Conservation (phyloP, 1,140 invertebrate species). For the Penaeus japonicus region DNA sequence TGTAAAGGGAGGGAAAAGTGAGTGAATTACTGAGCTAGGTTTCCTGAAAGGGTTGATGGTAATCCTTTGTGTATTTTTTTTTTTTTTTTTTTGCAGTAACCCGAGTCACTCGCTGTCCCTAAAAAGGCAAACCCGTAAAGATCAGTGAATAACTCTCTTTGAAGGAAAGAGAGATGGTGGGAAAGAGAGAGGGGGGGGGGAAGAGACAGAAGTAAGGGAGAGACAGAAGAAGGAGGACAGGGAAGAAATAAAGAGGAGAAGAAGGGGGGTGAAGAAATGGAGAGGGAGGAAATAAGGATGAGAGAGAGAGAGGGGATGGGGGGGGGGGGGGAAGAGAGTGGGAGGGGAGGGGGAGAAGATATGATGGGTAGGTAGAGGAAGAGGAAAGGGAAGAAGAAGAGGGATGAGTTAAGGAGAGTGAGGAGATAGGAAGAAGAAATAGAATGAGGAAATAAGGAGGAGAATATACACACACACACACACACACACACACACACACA, state of each 20-base stretch:
- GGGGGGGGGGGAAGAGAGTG: neutral
- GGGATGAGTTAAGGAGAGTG: neutral
- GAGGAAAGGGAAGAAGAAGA: neutral
- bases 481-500: conserved; percentile 23
- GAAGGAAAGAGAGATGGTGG: too few relatives aligned
- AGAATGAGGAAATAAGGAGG: neutral
- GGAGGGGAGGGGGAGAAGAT: neutral
- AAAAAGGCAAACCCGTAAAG: too few relatives aligned
- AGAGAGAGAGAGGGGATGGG: neutral
- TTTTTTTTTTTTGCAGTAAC: too few relatives aligned
- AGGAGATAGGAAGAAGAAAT: neutral
- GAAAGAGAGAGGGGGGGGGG: too few relatives aligned
- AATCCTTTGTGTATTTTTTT: too few relatives aligned
- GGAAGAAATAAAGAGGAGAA: neutral
- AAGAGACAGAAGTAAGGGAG: neutral
- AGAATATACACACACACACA: too few relatives aligned
- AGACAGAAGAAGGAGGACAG: too few relatives aligned
- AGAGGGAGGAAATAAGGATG: neutral
- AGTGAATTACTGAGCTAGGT: too few relatives aligned
- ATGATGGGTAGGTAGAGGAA: neutral
- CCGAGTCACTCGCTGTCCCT: too few relatives aligned
- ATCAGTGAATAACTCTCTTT: too few relatives aligned
- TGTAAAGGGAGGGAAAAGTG: too few relatives aligned
- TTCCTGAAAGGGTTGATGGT: too few relatives aligned
- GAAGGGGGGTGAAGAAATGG: neutral